These are phyloP conservation scores for Clamator glandarius DNA, from an alignment of 2,797 vertebrate species.

Conservation along the genomic window DNA sequence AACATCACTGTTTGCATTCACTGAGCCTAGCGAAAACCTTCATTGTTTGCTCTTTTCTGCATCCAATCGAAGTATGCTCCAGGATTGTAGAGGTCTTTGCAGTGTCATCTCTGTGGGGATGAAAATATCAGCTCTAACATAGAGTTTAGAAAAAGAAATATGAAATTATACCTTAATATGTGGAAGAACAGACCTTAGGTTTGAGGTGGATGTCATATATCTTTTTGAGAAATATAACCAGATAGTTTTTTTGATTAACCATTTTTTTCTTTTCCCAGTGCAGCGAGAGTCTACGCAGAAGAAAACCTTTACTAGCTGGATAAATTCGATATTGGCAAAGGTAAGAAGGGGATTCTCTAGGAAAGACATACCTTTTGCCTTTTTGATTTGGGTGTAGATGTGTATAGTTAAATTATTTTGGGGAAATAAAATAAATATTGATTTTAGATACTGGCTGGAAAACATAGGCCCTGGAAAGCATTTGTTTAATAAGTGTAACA, in stretches of 20 bases:
- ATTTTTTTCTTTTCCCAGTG: slow-evolving; percentile 73
- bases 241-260: neutral
- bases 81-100: neutral
- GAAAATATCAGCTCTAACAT: neutral
- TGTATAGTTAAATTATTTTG: neutral
- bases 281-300: slow-evolving; percentile 94
- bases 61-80: neutral
- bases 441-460: neutral
- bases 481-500: neutral
- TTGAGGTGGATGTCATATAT: neutral
- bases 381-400: neutral
- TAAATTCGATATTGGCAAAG: slow-evolving; percentile 93
- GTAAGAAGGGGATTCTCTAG: slow-evolving; percentile 72
- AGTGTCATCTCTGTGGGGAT: neutral
- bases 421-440: neutral
- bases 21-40: neutral
- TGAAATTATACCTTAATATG: neutral
- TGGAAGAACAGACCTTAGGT: neutral
- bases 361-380: neutral
- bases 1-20: neutral
- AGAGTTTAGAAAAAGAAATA: neutral
- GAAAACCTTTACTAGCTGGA: slow-evolving; percentile 96
- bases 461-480: neutral
- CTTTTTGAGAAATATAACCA: neutral
- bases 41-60: neutral